These are phyloP conservation scores for Drosophila paramelanica DNA, from an alignment of 2,888 invertebrate genomes.

Conservation along the genomic window DNA sequence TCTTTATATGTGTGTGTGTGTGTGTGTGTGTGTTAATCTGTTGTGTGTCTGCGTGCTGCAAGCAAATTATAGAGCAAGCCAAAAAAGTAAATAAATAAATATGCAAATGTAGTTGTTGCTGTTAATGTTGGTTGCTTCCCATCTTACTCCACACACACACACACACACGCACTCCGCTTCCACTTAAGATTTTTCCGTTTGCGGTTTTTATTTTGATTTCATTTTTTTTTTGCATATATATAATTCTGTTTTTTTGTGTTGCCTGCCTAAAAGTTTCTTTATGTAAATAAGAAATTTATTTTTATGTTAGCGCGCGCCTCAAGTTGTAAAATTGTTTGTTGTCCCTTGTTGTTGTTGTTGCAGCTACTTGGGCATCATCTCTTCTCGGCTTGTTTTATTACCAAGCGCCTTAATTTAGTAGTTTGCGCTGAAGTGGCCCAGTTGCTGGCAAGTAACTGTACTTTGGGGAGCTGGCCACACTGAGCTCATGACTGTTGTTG, in stretches of 20 bases:
- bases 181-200: conserved; percentile 56
- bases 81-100: conserved; percentile 66
- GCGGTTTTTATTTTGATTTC: conserved; percentile 69
- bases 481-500: background rate
- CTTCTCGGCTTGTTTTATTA: conserved; percentile 67
- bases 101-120: conserved; percentile 75
- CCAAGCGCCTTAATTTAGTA: conserved; percentile 73
- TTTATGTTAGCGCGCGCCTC: conserved; percentile 74
- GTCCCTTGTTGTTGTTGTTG: conserved; percentile 21
- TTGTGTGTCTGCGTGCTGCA: conserved; percentile 36
- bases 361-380: conserved; percentile 43
- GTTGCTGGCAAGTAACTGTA: conserved; percentile 59
- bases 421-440: conserved; percentile 60
- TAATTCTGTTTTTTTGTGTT: conserved; percentile 21
- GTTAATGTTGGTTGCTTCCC: conserved; percentile 51
- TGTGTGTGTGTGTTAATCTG: conserved; percentile 26
- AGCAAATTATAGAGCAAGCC: conserved; percentile 65
- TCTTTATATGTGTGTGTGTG: conserved; percentile 23
- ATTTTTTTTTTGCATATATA: conserved; percentile 32
- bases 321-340: conserved; percentile 72
- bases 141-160: background rate
- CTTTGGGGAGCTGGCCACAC: conserved; percentile 58
- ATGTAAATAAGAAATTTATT: conserved; percentile 80
- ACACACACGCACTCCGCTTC: background rate
- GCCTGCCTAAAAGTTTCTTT: conserved; percentile 73